Conservation (phyloP, 2,797 vertebrate species). For the Morus bassanus region DNA sequence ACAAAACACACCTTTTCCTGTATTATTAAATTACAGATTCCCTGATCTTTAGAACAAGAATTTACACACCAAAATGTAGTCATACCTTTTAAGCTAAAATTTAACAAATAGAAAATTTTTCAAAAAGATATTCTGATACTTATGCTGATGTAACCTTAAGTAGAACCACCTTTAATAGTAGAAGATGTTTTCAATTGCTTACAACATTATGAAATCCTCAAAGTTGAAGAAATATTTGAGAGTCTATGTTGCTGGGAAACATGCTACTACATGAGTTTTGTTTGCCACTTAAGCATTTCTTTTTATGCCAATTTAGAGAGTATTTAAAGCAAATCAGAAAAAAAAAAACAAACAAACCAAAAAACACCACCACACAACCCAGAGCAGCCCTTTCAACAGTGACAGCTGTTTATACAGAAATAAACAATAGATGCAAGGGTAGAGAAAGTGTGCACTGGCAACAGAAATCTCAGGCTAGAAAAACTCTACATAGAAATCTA, state of each 20-base stretch:
- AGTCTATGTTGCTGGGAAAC: not conserved
- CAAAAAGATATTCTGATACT: not conserved
- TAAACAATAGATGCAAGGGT: not conserved
- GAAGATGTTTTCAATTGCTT: not conserved
- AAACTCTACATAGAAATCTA: not conserved
- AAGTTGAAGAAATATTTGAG: not conserved
- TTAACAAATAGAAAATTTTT: not conserved
- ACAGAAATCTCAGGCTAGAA: not conserved
- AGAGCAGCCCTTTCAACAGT: not conserved
- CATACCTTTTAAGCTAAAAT: not conserved
- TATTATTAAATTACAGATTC: not conserved
- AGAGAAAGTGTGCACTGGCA: not conserved
- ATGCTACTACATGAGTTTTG: not conserved
- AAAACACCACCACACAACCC: not conserved
- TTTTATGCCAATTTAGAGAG: not conserved
- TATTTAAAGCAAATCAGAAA: not conserved
- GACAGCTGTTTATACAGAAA: conserved; percentile 21
- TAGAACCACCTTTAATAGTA: not conserved
- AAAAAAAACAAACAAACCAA: not conserved
- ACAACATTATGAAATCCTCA: not conserved
- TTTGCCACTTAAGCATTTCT: not conserved
- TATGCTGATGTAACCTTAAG: not conserved
- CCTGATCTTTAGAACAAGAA: not conserved
- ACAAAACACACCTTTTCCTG: not conserved
- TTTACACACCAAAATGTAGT: not conserved